These are phyloP conservation scores for Acipenser transmontanus DNA, from an alignment of 2,797 vertebrate genomes.

Conservation along the genomic window DNA sequence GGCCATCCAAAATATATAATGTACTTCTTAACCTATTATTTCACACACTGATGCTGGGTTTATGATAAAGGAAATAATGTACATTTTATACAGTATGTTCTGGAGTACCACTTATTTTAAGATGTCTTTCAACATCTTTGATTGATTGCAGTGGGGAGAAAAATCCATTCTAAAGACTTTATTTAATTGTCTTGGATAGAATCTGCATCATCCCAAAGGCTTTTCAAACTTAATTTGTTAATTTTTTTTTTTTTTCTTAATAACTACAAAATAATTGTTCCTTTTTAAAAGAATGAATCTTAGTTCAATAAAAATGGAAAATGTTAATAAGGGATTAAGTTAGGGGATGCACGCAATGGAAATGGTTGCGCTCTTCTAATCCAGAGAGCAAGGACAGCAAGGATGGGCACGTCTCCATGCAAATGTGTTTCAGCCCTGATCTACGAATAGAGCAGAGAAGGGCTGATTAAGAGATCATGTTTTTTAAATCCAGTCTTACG, in stretches of 20 bases:
- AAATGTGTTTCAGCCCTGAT: neutral
- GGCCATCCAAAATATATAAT: no score
- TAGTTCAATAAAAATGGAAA: neutral
- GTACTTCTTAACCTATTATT: no score
- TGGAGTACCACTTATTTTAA: no score
- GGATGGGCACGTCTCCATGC: neutral
- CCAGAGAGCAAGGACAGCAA: neutral
- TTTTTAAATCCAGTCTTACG: neutral
- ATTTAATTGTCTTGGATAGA: no score
- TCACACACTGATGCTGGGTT: no score
- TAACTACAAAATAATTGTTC: neutral
- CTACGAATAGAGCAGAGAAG: neutral
- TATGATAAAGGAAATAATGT: no score
- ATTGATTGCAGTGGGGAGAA: no score
- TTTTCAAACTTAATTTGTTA: no score
- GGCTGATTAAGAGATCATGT: neutral
- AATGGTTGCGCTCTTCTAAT: neutral
- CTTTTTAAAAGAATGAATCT: neutral
- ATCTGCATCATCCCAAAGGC: no score
- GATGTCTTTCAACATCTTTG: no score
- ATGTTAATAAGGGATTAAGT: constrained; percentile 2
- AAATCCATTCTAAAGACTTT: no score
- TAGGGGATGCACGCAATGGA: neutral
- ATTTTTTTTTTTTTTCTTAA: neutral
- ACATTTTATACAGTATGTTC: no score